These are phyloP conservation scores for Piprites chloris DNA, from an alignment of 2,113 vertebrate species.

Conservation along the genomic window DNA sequence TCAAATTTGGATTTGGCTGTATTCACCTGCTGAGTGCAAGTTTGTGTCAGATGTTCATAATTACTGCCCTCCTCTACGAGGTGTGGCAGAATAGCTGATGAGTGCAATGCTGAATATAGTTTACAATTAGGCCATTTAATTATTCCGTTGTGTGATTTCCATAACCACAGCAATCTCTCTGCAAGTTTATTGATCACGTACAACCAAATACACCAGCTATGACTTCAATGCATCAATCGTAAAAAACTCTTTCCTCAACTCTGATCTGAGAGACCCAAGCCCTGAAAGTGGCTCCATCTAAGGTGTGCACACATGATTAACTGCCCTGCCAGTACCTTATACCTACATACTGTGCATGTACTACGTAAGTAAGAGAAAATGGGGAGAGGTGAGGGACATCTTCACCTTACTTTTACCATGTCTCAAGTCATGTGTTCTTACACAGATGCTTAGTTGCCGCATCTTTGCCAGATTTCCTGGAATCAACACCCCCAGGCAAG, in stretches of 20 bases:
- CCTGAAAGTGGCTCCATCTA: neutral
- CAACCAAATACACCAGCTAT: neutral
- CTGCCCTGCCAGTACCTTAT: neutral
- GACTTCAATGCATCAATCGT: neutral
- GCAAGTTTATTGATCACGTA: neutral
- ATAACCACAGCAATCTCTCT: neutral
- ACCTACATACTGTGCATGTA: neutral
- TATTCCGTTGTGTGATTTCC: neutral
- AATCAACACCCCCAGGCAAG: neutral
- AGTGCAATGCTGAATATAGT: neutral
- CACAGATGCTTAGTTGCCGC: neutral
- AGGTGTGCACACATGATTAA: neutral
- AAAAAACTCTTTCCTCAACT: neutral
- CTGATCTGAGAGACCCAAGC: neutral
- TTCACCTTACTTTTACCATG: neutral
- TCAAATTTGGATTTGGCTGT: neutral
- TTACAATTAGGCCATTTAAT: slow-evolving; percentile 42
- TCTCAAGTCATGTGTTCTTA: neutral
- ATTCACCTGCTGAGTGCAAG: neutral
- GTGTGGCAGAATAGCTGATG: neutral
- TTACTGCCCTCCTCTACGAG: neutral
- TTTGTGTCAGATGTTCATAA: slow-evolving; percentile 18
- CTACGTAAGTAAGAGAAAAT: neutral
- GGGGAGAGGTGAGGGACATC: neutral
- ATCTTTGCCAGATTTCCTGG: neutral